Evolutionary conservation across 2,113 vertebrate genomes (phyloP).

Genomic region (Australoheros scitulus): DNA sequence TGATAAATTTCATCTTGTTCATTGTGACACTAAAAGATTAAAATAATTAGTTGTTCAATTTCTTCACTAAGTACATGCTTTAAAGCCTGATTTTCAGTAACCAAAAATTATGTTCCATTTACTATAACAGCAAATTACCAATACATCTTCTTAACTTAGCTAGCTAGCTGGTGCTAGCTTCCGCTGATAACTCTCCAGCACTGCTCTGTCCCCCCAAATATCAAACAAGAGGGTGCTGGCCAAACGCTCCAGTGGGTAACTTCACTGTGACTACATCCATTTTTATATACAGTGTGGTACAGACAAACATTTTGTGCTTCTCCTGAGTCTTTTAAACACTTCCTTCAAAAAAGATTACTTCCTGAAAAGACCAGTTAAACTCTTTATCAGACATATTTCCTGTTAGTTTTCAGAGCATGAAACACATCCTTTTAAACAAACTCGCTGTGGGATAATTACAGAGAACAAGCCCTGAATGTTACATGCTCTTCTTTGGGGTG

Average conservation of each 20-base stretch:
- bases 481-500: neutral
- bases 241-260: neutral
- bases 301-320: neutral
- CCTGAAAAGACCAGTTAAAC: neutral
- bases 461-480: neutral
- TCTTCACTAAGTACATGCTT: neutral
- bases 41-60: neutral
- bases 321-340: neutral
- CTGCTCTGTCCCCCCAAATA: neutral
- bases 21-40: neutral
- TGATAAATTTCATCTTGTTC: neutral
- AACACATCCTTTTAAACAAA: neutral
- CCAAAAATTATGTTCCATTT: neutral
- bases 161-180: neutral
- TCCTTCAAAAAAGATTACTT: neutral
- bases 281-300: neutral
- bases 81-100: neutral
- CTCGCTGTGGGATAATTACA: neutral
- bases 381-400: neutral
- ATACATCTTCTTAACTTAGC: neutral
- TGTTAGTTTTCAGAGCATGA: neutral
- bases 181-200: neutral
- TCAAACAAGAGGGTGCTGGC: neutral
- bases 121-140: neutral
- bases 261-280: neutral